phyloP scores from a whole-genome alignment of 2,113 vertebrate genomes.

The Cochlearius cochlearius region DNA sequence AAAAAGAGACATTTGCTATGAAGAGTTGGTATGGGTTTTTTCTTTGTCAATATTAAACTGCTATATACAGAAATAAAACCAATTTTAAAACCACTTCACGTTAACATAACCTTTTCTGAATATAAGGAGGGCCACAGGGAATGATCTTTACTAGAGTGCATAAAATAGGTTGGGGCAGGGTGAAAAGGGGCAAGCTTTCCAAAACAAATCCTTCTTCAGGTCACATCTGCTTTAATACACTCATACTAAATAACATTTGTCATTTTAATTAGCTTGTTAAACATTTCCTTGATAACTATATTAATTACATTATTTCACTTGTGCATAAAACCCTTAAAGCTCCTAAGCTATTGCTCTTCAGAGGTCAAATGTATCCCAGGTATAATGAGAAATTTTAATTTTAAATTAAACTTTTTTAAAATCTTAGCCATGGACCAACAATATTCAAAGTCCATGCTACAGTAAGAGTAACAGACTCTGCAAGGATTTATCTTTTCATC shows the following conservation, averaged over 20 bases:
- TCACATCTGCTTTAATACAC: background rate
- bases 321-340: background rate
- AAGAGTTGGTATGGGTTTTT: background rate
- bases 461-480: background rate
- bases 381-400: conserved; percentile 2
- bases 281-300: background rate
- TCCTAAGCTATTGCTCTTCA: background rate
- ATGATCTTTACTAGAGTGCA: background rate
- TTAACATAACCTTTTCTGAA: background rate
- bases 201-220: background rate
- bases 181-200: background rate
- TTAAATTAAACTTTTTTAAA: background rate
- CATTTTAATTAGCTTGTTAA: conserved; percentile 8
- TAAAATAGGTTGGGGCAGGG: background rate
- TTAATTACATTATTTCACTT: background rate
- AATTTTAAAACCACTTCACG: background rate
- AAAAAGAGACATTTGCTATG: background rate
- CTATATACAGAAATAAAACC: background rate
- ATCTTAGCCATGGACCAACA: background rate
- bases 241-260: background rate
- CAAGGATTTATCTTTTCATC: conserved; percentile 5
- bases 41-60: background rate
- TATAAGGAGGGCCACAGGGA: background rate
- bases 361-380: background rate
- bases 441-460: background rate